These are phyloP conservation scores for Hymenopus coronatus DNA, from an alignment of 2,888 invertebrate species.

Conservation along the genomic window DNA sequence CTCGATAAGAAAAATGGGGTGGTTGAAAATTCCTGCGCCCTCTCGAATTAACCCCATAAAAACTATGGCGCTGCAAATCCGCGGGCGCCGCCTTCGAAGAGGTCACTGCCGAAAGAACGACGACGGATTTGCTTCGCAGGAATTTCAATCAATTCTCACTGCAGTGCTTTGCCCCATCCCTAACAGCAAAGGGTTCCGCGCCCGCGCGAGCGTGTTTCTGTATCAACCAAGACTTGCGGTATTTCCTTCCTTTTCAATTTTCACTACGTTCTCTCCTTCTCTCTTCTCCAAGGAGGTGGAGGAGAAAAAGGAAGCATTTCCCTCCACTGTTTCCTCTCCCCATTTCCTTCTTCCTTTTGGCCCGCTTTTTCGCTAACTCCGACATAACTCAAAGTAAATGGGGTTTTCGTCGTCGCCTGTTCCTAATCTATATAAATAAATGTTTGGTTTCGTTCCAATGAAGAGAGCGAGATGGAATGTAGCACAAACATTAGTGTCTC, in stretches of 20 bases:
- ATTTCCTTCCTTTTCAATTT: background rate
- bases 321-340: background rate
- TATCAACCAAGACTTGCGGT: background rate
- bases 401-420: background rate
- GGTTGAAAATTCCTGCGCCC: background rate
- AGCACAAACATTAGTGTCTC: background rate
- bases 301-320: background rate
- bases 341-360: background rate
- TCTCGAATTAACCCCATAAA: background rate
- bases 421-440: slow-evolving; percentile 16
- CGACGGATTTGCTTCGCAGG: slow-evolving; percentile 25
- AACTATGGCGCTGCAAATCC: background rate
- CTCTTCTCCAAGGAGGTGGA: background rate
- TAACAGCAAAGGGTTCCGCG: background rate
- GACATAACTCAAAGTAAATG: slow-evolving; percentile 13
- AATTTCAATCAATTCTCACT: slow-evolving; percentile 30
- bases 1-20: background rate
- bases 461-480: background rate
- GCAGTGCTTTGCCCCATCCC: background rate
- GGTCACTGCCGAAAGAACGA: background rate
- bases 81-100: background rate
- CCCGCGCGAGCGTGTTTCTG: background rate
- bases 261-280: background rate
- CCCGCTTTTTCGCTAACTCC: background rate
- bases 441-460: slow-evolving; percentile 1